Conservation (phyloP, 2,113 vertebrate genomes). For the Chaetodon auriga region DNA sequence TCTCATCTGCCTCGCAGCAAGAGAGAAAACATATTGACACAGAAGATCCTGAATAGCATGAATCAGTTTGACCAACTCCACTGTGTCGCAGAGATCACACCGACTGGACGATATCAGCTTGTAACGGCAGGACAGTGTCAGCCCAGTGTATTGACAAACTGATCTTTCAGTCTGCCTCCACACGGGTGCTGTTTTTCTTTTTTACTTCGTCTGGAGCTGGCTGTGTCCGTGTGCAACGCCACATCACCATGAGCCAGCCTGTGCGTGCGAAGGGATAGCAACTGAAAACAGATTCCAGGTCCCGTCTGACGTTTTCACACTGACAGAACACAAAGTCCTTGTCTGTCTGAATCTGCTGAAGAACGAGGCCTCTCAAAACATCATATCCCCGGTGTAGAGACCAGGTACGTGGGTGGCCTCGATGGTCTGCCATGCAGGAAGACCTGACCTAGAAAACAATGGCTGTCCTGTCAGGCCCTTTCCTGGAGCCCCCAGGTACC, state of each 20-base stretch:
- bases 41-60: neutral
- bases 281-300: constrained; percentile 65
- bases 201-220: constrained; percentile 14
- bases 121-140: constrained; percentile 21
- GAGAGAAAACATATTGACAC: neutral
- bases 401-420: constrained; percentile 69
- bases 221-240: constrained; percentile 46
- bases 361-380: constrained; percentile 62
- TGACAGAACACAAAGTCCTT: constrained; percentile 70
- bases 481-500: constrained; percentile 18
- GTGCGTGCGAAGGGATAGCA: constrained; percentile 59
- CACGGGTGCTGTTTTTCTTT: neutral
- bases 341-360: constrained; percentile 67
- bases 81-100: neutral
- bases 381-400: constrained; percentile 56
- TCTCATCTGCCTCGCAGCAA: neutral
- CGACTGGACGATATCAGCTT: neutral
- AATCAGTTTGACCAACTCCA: neutral
- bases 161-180: constrained; percentile 40
- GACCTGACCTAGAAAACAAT: constrained; percentile 72
- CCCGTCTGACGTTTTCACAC: constrained; percentile 62
- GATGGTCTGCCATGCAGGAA: constrained; percentile 67
- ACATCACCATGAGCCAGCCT: constrained; percentile 51
- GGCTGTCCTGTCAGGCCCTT: constrained; percentile 59
- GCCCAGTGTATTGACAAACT: constrained; percentile 41